phyloP scores from a whole-genome alignment of 2,113 vertebrate species.

The Salvelinus fontinalis region DNA sequence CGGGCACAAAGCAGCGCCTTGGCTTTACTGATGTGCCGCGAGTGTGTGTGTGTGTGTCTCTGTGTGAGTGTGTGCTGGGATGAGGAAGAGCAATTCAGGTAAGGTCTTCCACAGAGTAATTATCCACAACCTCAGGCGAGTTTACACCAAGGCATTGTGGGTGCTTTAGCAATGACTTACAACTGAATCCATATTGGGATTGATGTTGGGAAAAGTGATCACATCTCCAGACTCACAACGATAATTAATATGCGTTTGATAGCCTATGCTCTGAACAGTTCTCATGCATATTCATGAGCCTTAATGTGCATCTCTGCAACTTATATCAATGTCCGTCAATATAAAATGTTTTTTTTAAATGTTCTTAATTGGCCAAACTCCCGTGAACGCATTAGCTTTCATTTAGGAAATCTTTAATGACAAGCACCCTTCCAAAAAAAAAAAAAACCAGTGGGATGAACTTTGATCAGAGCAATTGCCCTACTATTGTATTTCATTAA shows the following conservation, averaged over 20 bases:
- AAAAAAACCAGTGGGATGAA: slow-evolving; percentile 51
- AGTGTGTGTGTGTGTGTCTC: slow-evolving; percentile 8
- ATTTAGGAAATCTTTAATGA: slow-evolving; percentile 60
- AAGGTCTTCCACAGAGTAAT: slow-evolving; percentile 71
- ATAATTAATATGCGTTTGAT: slow-evolving; percentile 70
- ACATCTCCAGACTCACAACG: slow-evolving; percentile 57
- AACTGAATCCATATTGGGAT: slow-evolving; percentile 69
- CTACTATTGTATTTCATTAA: slow-evolving; percentile 40
- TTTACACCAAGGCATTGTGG: slow-evolving; percentile 65
- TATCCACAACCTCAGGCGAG: slow-evolving; percentile 70
- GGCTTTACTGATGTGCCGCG: slow-evolving; percentile 66
- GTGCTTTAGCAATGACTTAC: slow-evolving; percentile 61
- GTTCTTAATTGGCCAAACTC: slow-evolving; percentile 70
- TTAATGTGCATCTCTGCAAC: slow-evolving; percentile 69
- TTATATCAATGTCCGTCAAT: slow-evolving; percentile 65
- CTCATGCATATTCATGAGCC: slow-evolving; percentile 71
- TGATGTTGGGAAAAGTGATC: slow-evolving; percentile 66
- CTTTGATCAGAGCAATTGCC: slow-evolving; percentile 72
- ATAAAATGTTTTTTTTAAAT: slow-evolving; percentile 66
- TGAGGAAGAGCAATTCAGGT: slow-evolving; percentile 63
- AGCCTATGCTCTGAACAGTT: slow-evolving; percentile 52
- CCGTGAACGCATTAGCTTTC: slow-evolving; percentile 60
- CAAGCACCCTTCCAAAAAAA: slow-evolving; percentile 48
- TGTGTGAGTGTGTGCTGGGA: slow-evolving; percentile 55
- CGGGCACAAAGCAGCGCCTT: slow-evolving; percentile 49